Conservation (phyloP, 2,797 vertebrate genomes). For the Coilia nasus region DNA sequence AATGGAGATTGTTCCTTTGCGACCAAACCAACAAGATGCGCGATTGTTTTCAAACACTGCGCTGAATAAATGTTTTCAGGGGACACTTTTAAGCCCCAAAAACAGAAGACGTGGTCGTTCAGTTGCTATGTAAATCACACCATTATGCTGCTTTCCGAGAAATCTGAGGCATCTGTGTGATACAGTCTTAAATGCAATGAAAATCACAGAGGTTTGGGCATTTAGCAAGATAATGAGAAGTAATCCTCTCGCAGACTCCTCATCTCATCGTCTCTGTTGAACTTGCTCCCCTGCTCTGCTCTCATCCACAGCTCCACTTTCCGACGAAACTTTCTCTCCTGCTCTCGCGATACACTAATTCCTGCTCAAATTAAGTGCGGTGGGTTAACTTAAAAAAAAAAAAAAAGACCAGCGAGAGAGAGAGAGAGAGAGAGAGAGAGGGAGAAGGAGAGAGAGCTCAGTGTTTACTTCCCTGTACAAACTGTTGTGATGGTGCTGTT, state of each 20-base stretch:
- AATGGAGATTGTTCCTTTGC: constrained; percentile 41
- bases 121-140: constrained; percentile 64
- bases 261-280: constrained; percentile 42
- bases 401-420: constrained; percentile 10
- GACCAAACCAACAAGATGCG: constrained; percentile 51
- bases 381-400: constrained; percentile 32
- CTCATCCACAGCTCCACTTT: constrained; percentile 68
- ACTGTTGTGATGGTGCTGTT: not conserved
- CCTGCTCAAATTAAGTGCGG: constrained; percentile 52
- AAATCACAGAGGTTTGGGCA: constrained; percentile 66
- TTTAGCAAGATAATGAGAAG: constrained; percentile 68
- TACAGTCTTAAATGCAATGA: constrained; percentile 55
- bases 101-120: constrained; percentile 50
- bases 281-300: constrained; percentile 60
- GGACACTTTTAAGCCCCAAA: constrained; percentile 45
- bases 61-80: constrained; percentile 57
- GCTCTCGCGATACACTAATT: constrained; percentile 75
- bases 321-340: constrained; percentile 59
- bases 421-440: constrained; percentile 43
- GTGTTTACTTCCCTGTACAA: constrained; percentile 15
- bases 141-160: constrained; percentile 58
- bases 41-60: constrained; percentile 44
- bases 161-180: constrained; percentile 61
- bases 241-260: constrained; percentile 44
- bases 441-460: not conserved